Percentiles rank a stretch among this genome's conserved stretches.
Conservation (phyloP, 2,113 vertebrate genomes). For the Struthidea cinerea region DNA sequence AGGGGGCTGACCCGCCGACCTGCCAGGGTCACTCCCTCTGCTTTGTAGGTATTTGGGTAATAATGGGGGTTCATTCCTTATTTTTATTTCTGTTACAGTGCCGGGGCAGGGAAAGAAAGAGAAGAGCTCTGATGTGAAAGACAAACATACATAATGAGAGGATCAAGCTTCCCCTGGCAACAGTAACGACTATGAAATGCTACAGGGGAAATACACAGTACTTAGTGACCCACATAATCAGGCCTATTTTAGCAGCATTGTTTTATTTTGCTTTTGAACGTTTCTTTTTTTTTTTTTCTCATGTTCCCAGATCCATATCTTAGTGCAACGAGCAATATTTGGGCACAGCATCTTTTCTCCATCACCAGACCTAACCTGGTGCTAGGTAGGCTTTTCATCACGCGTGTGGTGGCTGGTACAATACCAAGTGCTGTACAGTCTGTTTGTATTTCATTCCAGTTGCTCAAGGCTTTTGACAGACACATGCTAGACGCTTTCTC, state of each 20-base stretch:
- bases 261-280: slow-evolving; percentile 74
- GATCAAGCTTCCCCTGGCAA: slow-evolving; percentile 77
- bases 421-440: not conserved
- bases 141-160: slow-evolving; percentile 81
- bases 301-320: slow-evolving; percentile 59
- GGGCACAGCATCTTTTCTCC: slow-evolving; percentile 8
- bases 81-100: slow-evolving; percentile 81
- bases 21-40: slow-evolving; percentile 60
- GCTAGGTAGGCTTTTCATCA: slow-evolving; percentile 11
- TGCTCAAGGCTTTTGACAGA: slow-evolving; percentile 14
- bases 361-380: not conserved
- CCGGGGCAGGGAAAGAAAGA: slow-evolving; percentile 64
- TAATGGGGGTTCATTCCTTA: slow-evolving; percentile 72
- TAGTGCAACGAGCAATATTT: slow-evolving; percentile 16
- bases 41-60: slow-evolving; percentile 82
- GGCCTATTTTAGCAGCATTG: slow-evolving; percentile 70
- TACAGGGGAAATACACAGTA: slow-evolving; percentile 73
- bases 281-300: not conserved
- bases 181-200: slow-evolving; percentile 75
- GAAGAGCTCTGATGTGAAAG: slow-evolving; percentile 77
- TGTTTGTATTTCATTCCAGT: not conserved
- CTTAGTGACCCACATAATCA: slow-evolving; percentile 74
- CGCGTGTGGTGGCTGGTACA: not conserved
- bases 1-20: slow-evolving; percentile 75
- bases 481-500: not conserved